These are phyloP conservation scores for Drosophila tani DNA, from an alignment of 1,140 invertebrate species.

Conservation along the genomic window DNA sequence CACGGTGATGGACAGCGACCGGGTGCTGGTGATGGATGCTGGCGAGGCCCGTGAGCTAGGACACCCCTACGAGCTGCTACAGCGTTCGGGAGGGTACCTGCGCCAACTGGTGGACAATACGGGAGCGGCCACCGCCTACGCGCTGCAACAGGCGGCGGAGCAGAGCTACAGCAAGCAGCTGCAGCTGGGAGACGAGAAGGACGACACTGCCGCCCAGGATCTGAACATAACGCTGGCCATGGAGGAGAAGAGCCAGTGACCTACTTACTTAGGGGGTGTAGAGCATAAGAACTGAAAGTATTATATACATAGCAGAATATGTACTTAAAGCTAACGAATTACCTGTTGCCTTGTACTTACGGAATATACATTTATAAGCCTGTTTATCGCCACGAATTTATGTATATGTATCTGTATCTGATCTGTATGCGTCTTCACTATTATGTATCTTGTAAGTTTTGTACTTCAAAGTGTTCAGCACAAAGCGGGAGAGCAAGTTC, in stretches of 20 bases:
- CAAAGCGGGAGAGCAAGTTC: conserved; percentile 50
- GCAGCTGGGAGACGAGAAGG: conserved; percentile 40
- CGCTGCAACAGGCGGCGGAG: conserved; percentile 83
- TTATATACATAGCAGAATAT: conserved; percentile 65
- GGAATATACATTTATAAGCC: conserved; percentile 47
- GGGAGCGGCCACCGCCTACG: conserved; percentile 83
- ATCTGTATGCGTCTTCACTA: conserved; percentile 5
- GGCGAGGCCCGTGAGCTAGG: conserved; percentile 90
- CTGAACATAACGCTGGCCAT: conserved; percentile 50
- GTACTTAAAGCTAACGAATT: conserved; percentile 61
- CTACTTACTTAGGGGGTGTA: conserved; percentile 21
- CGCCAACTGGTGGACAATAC: conserved; percentile 87
- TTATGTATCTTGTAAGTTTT: conserved; percentile 40
- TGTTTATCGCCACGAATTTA: conserved; percentile 65
- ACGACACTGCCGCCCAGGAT: conserved; percentile 47
- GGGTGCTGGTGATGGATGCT: conserved; percentile 90
- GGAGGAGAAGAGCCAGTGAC: conserved; percentile 52
- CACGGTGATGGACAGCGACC: conserved; percentile 92
- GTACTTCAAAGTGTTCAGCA: conserved; percentile 54
- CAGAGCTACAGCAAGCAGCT: conserved; percentile 64
- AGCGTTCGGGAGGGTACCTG: conserved; percentile 86
- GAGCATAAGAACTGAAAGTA: conserved; percentile 70
- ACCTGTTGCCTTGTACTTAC: conserved; percentile 61
- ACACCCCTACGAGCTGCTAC: conserved; percentile 88
- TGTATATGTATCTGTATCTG: conserved; percentile 47